Evolutionary conservation across 92 coral and sea anemone species (phyloP).

Genomic region (Metridium senile): DNA sequence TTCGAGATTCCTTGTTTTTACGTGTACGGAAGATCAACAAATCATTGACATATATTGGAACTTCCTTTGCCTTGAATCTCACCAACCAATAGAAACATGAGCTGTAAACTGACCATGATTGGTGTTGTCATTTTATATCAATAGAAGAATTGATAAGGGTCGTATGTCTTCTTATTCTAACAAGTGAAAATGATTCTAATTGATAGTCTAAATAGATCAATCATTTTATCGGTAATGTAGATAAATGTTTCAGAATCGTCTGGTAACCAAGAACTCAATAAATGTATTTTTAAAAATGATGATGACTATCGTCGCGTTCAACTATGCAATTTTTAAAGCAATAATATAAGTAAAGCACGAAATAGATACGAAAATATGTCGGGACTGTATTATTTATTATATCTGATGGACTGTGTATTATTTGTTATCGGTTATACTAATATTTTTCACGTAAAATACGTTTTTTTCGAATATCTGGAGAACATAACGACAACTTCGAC

Average conservation of each 20-base stretch:
- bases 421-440: too few species aligned
- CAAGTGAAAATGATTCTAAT: not conserved
- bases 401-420: too few species aligned
- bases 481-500: too few species aligned
- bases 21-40: not conserved
- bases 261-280: not conserved
- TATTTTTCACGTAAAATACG: too few species aligned
- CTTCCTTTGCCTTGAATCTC: not conserved
- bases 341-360: too few species aligned
- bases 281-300: too few species aligned
- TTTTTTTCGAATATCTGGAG: too few species aligned
- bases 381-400: too few species aligned
- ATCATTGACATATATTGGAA: not conserved
- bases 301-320: too few species aligned
- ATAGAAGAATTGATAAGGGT: not conserved
- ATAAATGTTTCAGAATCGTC: not conserved
- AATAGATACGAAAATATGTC: too few species aligned
- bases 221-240: not conserved
- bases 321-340: too few species aligned
- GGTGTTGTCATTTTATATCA: slow-evolving; percentile 17
- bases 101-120: not conserved
- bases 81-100: slow-evolving; percentile 12
- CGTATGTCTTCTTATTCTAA: not conserved
- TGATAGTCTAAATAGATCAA: not conserved
- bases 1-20: slow-evolving; percentile 3